Percentiles rank a stretch among this genome's conserved stretches.
These are phyloP conservation scores for Picathartes gymnocephalus DNA, from an alignment of 2,113 vertebrate genomes.

Conservation along the genomic window DNA sequence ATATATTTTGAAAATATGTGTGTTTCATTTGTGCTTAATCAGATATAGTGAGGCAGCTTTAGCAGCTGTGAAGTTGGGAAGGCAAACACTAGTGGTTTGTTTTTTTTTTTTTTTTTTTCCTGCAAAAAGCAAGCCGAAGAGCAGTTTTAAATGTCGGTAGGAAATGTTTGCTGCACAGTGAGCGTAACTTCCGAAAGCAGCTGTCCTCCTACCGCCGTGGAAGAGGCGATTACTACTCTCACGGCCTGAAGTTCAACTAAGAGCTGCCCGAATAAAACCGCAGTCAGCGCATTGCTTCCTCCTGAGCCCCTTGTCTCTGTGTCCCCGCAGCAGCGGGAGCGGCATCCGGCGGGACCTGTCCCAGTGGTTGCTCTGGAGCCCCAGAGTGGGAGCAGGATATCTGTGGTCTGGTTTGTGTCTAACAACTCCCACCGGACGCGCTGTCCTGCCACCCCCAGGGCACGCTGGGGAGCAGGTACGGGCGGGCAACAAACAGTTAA, in stretches of 20 bases:
- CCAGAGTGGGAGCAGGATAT: neutral
- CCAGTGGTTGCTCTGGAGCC: neutral
- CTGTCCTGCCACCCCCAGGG: neutral
- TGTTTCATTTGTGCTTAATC: neutral
- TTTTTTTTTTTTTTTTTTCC: neutral
- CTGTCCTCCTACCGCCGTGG: neutral
- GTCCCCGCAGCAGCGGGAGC: neutral
- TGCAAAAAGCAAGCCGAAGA: neutral
- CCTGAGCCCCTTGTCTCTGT: neutral
- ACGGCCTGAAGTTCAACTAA: neutral
- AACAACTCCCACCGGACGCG: neutral
- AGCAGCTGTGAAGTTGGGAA: neutral
- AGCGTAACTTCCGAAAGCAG: neutral
- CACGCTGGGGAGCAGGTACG: neutral
- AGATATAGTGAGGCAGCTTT: neutral
- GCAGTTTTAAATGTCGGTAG: neutral
- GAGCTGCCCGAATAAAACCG: neutral
- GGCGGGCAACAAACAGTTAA: neutral
- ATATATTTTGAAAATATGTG: neutral
- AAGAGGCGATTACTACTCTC: neutral
- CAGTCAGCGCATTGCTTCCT: accelerated
- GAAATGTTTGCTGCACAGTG: neutral
- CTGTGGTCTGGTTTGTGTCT: accelerated
- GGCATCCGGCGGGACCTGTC: accelerated
- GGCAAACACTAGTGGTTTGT: neutral